These are phyloP conservation scores for Porites cylindrica DNA, from an alignment of 92 coral and sea anemone species.

Conservation along the genomic window DNA sequence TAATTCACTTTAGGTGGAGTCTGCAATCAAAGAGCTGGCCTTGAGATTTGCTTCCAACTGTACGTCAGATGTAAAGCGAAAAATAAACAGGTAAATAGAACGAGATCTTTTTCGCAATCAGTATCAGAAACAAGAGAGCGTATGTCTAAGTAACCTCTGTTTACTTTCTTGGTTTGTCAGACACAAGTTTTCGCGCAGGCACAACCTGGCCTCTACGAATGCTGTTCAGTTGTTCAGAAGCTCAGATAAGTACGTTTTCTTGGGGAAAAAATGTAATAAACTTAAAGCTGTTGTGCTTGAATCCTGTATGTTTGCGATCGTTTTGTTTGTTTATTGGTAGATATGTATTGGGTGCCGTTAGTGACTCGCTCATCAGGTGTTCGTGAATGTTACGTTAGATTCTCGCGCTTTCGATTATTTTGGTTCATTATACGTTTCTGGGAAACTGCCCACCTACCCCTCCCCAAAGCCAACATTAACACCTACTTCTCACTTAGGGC, in stretches of 20 bases:
- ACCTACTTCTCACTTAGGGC: no score
- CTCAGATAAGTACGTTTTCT: slow-evolving; percentile 69
- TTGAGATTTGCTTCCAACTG: slow-evolving; percentile 75
- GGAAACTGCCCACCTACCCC: no score
- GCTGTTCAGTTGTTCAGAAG: slow-evolving; percentile 85
- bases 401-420: no score
- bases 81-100: slow-evolving; percentile 52
- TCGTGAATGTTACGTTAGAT: no score
- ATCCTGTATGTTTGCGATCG: no score
- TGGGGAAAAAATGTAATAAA: not conserved
- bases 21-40: slow-evolving; percentile 72
- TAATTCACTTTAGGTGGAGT: slow-evolving; percentile 50
- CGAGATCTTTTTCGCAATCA: no score
- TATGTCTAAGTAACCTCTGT: not conserved
- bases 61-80: slow-evolving; percentile 65
- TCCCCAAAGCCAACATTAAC: no score
- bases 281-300: not conserved
- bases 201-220: slow-evolving; percentile 69
- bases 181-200: slow-evolving; percentile 76
- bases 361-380: no score
- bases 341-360: no score
- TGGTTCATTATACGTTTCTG: no score
- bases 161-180: slow-evolving; percentile 16
- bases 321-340: no score
- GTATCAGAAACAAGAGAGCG: not conserved